Base-by-base conservation (phyloP, 1,140 invertebrate species). In the Caerostris darwini region DNA sequence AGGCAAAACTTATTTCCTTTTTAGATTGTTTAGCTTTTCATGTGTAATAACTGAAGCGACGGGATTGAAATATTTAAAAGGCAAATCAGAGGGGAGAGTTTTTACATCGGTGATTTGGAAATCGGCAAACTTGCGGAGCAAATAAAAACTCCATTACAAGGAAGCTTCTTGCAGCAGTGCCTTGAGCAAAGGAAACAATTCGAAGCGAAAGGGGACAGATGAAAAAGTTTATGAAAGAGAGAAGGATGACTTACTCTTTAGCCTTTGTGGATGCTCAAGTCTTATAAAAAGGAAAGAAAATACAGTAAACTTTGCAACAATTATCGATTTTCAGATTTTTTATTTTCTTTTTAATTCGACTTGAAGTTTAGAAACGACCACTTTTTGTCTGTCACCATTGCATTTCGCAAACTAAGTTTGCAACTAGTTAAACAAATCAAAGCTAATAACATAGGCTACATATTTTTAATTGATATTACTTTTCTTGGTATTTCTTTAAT, bases 1-100 rank as follows among this genome's bases (percentile, higher is more conserved):
- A 71, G 54, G 56, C 69, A 19, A 77, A 77, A 67, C 57, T 59
- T 92, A 10, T 67, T 34, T 64, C 57, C 77, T 61, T 85, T 77
- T 86, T 92, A 61, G 53, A 69, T 85, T 92, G 54, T 67, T 86
- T 83, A 67, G 50, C 56, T 59, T 86, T 92, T 92, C 59, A 92
- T 92, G 17, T 12, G 90, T 69, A 92, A 85, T 92, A 85, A 92
- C 58, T 92, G 8, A 85, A 92, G 90, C 90, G 56, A 83, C 61
- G n/a, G 90, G 57, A 59, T 85, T 92, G 90, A 92, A 92, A 92
- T 67, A 92, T 85, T 92, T 85, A 92, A 85, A 92, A 54, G 56
- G 59, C 6, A 71, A 92, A 57, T 50, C 17, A 90, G 64, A 5
- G 88, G 69, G 34, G 88, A 87, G 56, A 88, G 86, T 50, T 88